Conservation (phyloP, 2,888 invertebrate species). For the Cloeon dipterum region DNA sequence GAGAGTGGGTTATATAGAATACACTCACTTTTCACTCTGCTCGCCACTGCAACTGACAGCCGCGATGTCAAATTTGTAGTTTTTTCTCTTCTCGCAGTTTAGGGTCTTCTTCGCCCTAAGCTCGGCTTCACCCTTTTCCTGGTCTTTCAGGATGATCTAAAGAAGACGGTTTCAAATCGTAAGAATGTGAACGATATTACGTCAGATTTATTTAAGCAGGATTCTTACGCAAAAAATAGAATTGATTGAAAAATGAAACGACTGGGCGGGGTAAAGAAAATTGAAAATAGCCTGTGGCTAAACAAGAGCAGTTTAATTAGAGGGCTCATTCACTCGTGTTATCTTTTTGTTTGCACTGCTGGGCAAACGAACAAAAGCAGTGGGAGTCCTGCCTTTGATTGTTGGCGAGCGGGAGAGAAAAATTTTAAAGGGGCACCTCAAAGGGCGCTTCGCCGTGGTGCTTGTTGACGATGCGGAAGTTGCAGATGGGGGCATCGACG, state of each 20-base stretch:
- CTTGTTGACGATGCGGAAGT: slow-evolving; percentile 74
- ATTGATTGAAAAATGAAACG: too few species aligned
- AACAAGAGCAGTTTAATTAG: too few species aligned
- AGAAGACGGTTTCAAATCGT: slow-evolving; percentile 6
- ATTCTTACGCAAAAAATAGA: too few species aligned
- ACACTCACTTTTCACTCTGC: slow-evolving; percentile 50
- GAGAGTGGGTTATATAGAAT: too few species aligned
- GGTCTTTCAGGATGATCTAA: slow-evolving; percentile 17
- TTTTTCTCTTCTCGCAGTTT: slow-evolving; percentile 82
- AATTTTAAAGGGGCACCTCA: slow-evolving; percentile 27
- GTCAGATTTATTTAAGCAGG: neutral
- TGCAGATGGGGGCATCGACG: slow-evolving; percentile 54
- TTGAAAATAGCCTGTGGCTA: too few species aligned
- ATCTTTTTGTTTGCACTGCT: too few species aligned
- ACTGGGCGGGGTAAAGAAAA: too few species aligned
- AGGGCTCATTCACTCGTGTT: too few species aligned
- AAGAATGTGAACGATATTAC: neutral
- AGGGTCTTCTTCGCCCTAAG: slow-evolving; percentile 60
- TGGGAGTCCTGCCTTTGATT: slow-evolving; percentile 14
- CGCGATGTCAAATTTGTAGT: slow-evolving; percentile 89
- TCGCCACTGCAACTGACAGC: slow-evolving; percentile 79
- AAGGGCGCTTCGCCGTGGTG: slow-evolving; percentile 90
- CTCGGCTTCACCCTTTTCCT: slow-evolving; percentile 45
- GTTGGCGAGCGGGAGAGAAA: slow-evolving; percentile 11
- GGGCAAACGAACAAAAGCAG: too few species aligned